phyloP scores from a whole-genome alignment of 1,140 invertebrate genomes.

The Drosophila kohkoa region DNA sequence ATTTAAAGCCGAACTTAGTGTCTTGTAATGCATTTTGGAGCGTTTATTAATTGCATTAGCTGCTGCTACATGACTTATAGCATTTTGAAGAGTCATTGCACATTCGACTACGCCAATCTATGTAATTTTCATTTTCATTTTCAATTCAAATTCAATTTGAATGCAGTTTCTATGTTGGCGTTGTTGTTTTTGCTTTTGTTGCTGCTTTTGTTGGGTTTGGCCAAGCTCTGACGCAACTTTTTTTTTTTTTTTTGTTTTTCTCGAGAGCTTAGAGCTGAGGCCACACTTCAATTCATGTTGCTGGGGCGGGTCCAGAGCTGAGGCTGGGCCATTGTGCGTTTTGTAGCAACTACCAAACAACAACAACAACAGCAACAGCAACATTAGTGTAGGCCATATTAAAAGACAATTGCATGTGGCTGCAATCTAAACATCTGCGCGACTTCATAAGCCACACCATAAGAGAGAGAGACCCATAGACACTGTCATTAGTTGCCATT shows the following conservation, averaged over 20 bases:
- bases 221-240: slow-evolving; percentile 28
- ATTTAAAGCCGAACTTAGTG: slow-evolving; percentile 47
- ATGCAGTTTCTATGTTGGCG: slow-evolving; percentile 75
- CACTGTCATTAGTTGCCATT: slow-evolving; percentile 60
- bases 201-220: slow-evolving; percentile 14
- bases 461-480: slow-evolving; percentile 23
- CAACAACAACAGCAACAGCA: no score
- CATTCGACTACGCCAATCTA: slow-evolving; percentile 65
- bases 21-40: slow-evolving; percentile 61
- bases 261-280: slow-evolving; percentile 7
- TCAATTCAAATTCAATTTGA: slow-evolving; percentile 76
- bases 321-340: slow-evolving; percentile 72
- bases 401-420: slow-evolving; percentile 62
- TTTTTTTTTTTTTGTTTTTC: neutral
- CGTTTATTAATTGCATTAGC: slow-evolving; percentile 71
- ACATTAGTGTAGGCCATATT: slow-evolving; percentile 46
- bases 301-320: slow-evolving; percentile 8
- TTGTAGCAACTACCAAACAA: slow-evolving; percentile 8
- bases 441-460: slow-evolving; percentile 34
- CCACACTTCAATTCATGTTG: slow-evolving; percentile 15
- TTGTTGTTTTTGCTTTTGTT: slow-evolving; percentile 9
- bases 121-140: slow-evolving; percentile 50
- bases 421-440: slow-evolving; percentile 63
- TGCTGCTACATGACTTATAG: slow-evolving; percentile 60
- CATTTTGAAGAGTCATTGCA: slow-evolving; percentile 77